phyloP scores from a whole-genome alignment of 2,113 vertebrate genomes.

The Carassius auratus region DNA sequence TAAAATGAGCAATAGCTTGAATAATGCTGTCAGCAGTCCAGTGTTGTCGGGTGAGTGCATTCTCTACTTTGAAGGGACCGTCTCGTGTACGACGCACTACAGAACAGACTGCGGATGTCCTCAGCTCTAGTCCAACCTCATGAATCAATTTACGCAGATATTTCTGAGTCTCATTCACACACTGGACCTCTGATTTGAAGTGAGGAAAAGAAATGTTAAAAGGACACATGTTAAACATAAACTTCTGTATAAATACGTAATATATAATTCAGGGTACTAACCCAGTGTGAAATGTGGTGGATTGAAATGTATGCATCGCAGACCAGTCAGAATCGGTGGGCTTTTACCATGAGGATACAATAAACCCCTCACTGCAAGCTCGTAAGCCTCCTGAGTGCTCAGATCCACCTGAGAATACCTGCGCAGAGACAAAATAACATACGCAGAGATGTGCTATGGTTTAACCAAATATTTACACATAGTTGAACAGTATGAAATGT shows the following conservation, averaged over 20 bases:
- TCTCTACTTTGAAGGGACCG: conserved; percentile 80
- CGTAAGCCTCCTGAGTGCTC: conserved; percentile 89
- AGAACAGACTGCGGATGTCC: conserved; percentile 82
- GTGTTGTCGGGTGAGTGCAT: conserved; percentile 79
- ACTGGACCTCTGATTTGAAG: conserved; percentile 83
- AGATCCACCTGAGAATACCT: conserved; percentile 89
- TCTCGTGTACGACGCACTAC: conserved; percentile 85
- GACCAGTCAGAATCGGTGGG: conserved; percentile 81
- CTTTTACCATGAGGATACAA: conserved; percentile 86
- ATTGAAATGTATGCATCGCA: conserved; percentile 81
- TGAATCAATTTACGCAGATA: conserved; percentile 88
- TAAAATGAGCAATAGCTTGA: conserved; percentile 69
- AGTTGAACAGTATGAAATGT: background rate
- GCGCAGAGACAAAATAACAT: conserved; percentile 17
- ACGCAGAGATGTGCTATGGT: background rate
- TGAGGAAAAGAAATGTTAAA: background rate
- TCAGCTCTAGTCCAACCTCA: conserved; percentile 90
- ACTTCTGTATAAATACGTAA: background rate
- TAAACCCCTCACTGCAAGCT: conserved; percentile 85
- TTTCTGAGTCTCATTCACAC: conserved; percentile 90
- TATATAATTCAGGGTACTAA: conserved; percentile 60
- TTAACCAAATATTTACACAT: conserved; percentile 9
- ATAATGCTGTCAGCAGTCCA: conserved; percentile 81
- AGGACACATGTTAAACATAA: background rate
- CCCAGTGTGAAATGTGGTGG: conserved; percentile 90